Evolutionary conservation across 1,140 invertebrate species (phyloP).

Genomic region (Orussus abietinus): DNA sequence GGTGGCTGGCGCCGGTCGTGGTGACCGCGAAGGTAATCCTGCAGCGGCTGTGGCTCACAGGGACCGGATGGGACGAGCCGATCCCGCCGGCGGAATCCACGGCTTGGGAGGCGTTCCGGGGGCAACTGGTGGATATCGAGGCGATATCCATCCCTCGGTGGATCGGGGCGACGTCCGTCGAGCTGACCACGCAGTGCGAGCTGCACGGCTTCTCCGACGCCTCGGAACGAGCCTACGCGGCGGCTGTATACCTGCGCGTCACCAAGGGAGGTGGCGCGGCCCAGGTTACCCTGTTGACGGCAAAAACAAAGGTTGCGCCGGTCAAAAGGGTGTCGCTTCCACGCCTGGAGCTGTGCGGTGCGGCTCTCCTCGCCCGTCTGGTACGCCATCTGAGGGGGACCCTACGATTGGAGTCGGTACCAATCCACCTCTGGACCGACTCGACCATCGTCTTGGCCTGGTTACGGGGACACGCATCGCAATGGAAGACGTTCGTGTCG

Average conservation of each 20-base stretch:
- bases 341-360: constrained; percentile 37
- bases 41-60: constrained; percentile 14
- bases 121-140: no score
- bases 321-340: constrained; percentile 28
- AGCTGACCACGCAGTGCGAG: constrained; percentile 2
- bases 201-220: constrained; percentile 24
- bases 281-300: constrained; percentile 4
- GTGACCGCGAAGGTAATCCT: constrained; percentile 18
- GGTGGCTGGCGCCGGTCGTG: constrained; percentile 16
- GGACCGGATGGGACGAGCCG: constrained; percentile 15
- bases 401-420: not conserved
- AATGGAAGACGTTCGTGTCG: constrained; percentile 36
- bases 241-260: constrained; percentile 19
- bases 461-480: constrained; percentile 25
- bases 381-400: constrained; percentile 5
- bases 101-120: no score
- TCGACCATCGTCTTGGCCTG: constrained; percentile 33
- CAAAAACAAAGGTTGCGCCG: constrained; percentile 20
- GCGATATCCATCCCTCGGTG: constrained; percentile 11
- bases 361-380: constrained; percentile 25
- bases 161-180: not conserved
- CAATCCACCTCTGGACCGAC: constrained; percentile 23
- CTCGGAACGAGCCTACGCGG: constrained; percentile 15
- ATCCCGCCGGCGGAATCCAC: constrained; percentile 4
- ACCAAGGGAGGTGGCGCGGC: no score